Conservation (phyloP, 2,797 vertebrate species). For the Antennarius maculatus region DNA sequence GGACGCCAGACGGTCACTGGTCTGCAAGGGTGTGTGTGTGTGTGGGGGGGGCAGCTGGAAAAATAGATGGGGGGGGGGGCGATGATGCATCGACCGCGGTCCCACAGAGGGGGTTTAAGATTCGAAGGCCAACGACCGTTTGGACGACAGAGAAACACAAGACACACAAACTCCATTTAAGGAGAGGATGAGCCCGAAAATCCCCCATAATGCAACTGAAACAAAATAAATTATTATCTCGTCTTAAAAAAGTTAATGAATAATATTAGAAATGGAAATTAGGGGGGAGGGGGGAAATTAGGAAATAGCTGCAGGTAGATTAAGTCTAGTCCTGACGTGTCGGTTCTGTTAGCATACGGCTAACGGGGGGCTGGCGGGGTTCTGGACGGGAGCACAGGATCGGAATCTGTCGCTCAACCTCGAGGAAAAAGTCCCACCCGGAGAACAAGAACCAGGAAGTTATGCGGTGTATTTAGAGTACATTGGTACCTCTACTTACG, state of each 20-base stretch:
- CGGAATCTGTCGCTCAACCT: no score
- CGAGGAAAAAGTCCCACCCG: no score
- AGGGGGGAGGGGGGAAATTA: constrained; percentile 22
- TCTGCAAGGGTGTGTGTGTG: constrained; percentile 45
- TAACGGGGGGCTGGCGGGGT: no score
- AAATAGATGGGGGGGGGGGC: constrained; percentile 38
- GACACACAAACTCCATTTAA: constrained; percentile 6
- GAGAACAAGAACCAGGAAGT: no score
- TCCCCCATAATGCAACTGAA: constrained; percentile 15
- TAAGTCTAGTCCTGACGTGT: constrained; percentile 20
- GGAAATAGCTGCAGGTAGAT: constrained; percentile 23
- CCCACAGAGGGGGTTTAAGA: constrained; percentile 17
- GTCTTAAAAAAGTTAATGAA: constrained; percentile 33
- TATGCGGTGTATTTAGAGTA: no score
- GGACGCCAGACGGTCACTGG: constrained; percentile 44
- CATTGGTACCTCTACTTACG: no score
- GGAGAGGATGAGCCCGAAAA: neutral
- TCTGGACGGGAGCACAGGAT: constrained; percentile 11
- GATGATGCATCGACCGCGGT: constrained; percentile 25
- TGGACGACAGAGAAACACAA: constrained; percentile 3
- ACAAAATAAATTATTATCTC: constrained; percentile 39
- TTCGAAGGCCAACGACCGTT: constrained; percentile 30
- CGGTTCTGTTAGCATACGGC: constrained; percentile 16
- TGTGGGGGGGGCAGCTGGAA: constrained; percentile 60
- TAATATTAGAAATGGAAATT: constrained; percentile 21